Base-by-base conservation (phyloP, 1,140 invertebrate genomes). In the Hormaphis cornu region DNA sequence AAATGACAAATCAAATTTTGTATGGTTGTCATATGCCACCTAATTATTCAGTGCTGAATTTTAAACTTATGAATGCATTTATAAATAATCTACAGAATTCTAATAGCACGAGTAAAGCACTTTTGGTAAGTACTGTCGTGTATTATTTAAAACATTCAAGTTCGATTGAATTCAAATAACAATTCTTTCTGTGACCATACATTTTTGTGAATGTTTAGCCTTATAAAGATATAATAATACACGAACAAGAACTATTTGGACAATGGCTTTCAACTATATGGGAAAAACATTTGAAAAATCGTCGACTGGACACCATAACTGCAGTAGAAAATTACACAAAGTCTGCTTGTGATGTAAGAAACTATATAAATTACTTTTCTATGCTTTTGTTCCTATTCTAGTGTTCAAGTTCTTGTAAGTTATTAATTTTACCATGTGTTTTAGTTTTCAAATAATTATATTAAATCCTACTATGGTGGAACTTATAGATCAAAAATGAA, bases 211-310 rank as follows among this genome's bases (percentile, higher is more conserved):
- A 58, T 42, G 24, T 42, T 30, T 35, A 66, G 61, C 14, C 24
- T 9, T 4, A 66, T 24, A 22, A 30, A 22, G 61, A 24, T 35
- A 20, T 66, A 18, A 66, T 66, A 20, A 20, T 50, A 16, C 61
- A 66, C 10, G 61, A 66, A 24, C 44, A 10, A 24, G 44, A 50
- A 16, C 20, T 50, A 1, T 66, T 66, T 37, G 1, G 1, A 7
- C 10, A 22, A 22, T 66, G 61, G 61, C 61, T 66, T n/a, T 66
- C 61, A 50, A 20, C n/a, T 22, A 33, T 22, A 24, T 66, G 61
- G 61, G 61, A 66, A 66, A 44, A 66, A 66, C 18, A 46, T 24
- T 66, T 50, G 0, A 66, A 66, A 48, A 48, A 50, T 35, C 61
- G 61, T 8, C 28, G 61, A 10, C 14, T 66, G 0, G 40, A 33